Conservation (phyloP, 2,888 invertebrate genomes). For the Liopterus haemorrhoidalis region DNA sequence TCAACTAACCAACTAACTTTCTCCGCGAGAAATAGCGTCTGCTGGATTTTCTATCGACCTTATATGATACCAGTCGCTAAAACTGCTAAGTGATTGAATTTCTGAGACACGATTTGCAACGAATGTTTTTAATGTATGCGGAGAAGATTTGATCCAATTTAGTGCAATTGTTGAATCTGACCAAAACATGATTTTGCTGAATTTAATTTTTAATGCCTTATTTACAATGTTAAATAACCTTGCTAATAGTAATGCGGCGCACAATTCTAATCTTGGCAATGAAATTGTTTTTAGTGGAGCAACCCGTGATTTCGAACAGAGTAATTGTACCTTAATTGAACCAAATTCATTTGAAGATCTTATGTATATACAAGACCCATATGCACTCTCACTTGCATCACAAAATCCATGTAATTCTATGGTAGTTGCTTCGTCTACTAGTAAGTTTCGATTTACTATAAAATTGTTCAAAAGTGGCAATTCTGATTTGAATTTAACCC, state of each 20-base stretch:
- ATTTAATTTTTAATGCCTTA: slow-evolving; percentile 1
- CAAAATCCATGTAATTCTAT: slow-evolving; percentile 9
- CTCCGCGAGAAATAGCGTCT: slow-evolving; percentile 4
- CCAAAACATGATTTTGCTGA: slow-evolving; percentile 1
- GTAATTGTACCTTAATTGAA: no score
- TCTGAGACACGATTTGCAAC: slow-evolving; percentile 8
- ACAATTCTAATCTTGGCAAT: slow-evolving; percentile 3
- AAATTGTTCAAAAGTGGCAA: not conserved
- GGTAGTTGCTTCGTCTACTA: not conserved
- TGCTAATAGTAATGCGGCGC: slow-evolving; percentile 4
- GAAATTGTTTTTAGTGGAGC: slow-evolving; percentile 8
- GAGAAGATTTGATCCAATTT: slow-evolving; percentile 6
- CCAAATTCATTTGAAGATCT: no score
- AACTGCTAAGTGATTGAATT: not conserved
- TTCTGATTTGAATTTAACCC: slow-evolving; percentile 1
- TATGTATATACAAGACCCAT: not conserved
- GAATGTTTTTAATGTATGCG: slow-evolving; percentile 6
- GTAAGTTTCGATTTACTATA: slow-evolving; percentile 1
- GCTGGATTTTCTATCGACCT: slow-evolving; percentile 8
- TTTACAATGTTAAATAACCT: not conserved
- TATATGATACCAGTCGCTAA: slow-evolving; percentile 7
- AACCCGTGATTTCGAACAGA: slow-evolving; percentile 10
- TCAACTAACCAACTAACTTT: no score
- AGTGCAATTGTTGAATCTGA: slow-evolving; percentile 5
- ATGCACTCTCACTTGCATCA: slow-evolving; percentile 6